These are phyloP conservation scores for Ficedula albicollis DNA, from an alignment of 2,797 vertebrate species.

Conservation along the genomic window DNA sequence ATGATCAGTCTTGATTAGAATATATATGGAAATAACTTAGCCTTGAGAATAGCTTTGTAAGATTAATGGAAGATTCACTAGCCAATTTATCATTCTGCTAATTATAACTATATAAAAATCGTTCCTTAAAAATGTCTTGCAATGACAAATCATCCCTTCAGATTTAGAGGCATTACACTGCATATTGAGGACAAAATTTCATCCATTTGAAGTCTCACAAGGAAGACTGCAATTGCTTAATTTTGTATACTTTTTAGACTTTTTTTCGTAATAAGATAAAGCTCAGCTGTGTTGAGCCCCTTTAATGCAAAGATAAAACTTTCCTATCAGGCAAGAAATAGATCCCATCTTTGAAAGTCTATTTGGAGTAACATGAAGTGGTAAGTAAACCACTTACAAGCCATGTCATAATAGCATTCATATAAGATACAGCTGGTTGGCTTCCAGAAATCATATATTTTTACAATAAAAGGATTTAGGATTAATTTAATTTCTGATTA, in stretches of 20 bases:
- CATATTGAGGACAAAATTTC: not conserved
- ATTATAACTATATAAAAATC: not conserved
- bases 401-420: not conserved
- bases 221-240: not conserved
- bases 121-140: not conserved
- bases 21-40: not conserved
- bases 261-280: not conserved
- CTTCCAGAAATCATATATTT: not conserved
- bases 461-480: not conserved
- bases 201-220: not conserved
- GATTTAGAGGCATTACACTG: not conserved
- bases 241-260: not conserved
- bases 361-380: not conserved
- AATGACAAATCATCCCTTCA: not conserved
- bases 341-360: not conserved
- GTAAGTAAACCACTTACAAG: not conserved
- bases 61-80: conserved; percentile 12
- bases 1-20: not conserved
- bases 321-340: not conserved
- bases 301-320: not conserved
- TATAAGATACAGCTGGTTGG: not conserved
- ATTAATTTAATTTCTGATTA: not conserved
- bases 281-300: not conserved
- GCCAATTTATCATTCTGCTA: not conserved
- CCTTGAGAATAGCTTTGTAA: conserved; percentile 11